Conservation (phyloP, 2,888 invertebrate species). For the Vesta saturnalis region DNA sequence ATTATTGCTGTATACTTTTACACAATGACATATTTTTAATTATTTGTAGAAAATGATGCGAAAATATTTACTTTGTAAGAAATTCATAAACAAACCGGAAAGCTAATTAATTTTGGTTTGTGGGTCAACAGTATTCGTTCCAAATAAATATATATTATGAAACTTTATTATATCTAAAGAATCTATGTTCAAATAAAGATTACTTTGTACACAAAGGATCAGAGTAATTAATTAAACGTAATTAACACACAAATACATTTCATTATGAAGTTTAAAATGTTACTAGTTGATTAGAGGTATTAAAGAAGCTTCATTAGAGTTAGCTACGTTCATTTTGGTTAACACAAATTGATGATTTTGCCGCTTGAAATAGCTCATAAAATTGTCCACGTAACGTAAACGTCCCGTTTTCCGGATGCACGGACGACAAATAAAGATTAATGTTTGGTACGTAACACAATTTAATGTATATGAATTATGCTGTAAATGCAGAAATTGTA, state of each 20-base stretch:
- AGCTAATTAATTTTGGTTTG: too few relatives aligned
- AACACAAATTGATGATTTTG: conserved; percentile 18
- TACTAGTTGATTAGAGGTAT: background rate
- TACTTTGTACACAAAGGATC: too few relatives aligned
- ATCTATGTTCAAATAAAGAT: too few relatives aligned
- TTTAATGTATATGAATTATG: conserved; percentile 28
- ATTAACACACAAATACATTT: background rate
- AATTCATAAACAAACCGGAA: too few relatives aligned
- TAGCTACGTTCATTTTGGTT: conserved; percentile 14
- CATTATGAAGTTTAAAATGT: background rate
- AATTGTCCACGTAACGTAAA: conserved; percentile 28
- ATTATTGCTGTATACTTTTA: too few relatives aligned
- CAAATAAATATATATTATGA: too few relatives aligned
- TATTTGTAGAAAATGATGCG: too few relatives aligned
- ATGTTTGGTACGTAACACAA: conserved; percentile 28
- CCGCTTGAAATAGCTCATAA: conserved; percentile 13
- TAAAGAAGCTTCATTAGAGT: background rate
- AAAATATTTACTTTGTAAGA: too few relatives aligned
- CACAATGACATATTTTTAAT: too few relatives aligned
- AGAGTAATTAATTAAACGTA: too few relatives aligned
- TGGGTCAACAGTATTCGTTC: too few relatives aligned
- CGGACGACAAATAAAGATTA: conserved; percentile 31
- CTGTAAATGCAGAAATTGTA: conserved; percentile 27
- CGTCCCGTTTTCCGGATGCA: conserved; percentile 24
- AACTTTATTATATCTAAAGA: too few relatives aligned